Evolutionary conservation across 2,113 vertebrate genomes (phyloP).

Genomic region (Pimephales promelas): DNA sequence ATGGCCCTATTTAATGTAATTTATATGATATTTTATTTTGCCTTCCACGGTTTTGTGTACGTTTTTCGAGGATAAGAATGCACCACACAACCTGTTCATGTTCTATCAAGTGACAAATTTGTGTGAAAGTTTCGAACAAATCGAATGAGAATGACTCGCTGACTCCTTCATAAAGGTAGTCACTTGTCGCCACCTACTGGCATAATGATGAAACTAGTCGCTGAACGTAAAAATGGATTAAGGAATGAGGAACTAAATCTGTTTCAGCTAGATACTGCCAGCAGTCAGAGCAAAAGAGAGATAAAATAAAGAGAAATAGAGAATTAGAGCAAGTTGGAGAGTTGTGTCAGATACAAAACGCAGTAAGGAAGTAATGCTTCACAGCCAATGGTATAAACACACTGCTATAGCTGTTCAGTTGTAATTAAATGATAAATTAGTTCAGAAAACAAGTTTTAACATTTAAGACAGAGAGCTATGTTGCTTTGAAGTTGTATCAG

Average conservation of each 20-base stretch:
- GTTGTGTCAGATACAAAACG: neutral
- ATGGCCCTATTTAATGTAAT: neutral
- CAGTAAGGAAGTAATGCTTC: neutral
- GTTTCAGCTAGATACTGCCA: neutral
- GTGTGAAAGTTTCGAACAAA: neutral
- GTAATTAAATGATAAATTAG: slow-evolving; percentile 23
- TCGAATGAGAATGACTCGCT: neutral
- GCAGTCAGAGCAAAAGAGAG: neutral
- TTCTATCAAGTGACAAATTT: neutral
- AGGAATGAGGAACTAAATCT: neutral
- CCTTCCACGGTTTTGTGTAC: neutral
- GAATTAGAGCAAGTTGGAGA: slow-evolving; percentile 31
- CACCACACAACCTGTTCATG: neutral
- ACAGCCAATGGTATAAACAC: neutral
- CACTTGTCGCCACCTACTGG: neutral
- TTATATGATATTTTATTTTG: neutral
- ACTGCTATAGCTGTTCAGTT: neutral
- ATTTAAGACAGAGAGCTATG: neutral
- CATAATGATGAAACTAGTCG: neutral
- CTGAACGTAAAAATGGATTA: neutral
- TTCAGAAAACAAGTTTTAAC: slow-evolving; percentile 10
- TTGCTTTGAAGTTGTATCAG: slow-evolving; percentile 21
- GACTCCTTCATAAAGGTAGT: neutral
- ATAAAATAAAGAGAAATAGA: slow-evolving; percentile 6
- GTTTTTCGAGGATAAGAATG: neutral